Conservation (phyloP, 2,888 invertebrate genomes). For the Saturnia pavonia region DNA sequence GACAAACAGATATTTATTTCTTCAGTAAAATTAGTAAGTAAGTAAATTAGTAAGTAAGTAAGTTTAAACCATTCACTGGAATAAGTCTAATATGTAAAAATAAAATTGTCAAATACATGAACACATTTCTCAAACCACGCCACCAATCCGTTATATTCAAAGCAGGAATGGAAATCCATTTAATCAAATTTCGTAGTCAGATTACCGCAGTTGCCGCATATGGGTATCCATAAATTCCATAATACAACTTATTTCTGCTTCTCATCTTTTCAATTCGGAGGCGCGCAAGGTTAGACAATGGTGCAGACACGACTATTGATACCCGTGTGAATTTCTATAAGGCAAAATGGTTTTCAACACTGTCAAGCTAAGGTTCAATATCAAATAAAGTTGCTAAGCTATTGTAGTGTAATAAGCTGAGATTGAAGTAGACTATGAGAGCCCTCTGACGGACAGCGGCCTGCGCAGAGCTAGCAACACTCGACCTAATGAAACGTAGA, state of each 20-base stretch:
- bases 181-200: conserved; percentile 19
- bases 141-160: neutral
- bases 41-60: no score
- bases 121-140: neutral
- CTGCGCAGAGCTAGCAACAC: conserved; percentile 47
- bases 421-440: conserved; percentile 57
- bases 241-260: conserved; percentile 41
- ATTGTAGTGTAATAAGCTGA: conserved; percentile 50
- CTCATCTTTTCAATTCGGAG: conserved; percentile 53
- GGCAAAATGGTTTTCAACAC: conserved; percentile 29
- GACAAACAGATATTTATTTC: neutral
- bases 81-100: neutral
- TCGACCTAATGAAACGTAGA: conserved; percentile 68
- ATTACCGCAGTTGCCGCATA: conserved; percentile 29
- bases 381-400: conserved; percentile 32
- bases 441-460: conserved; percentile 61
- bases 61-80: no score
- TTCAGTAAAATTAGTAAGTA: neutral
- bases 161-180: neutral
- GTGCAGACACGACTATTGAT: conserved; percentile 50
- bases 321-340: conserved; percentile 24
- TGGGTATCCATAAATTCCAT: conserved; percentile 8
- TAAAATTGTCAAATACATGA: neutral
- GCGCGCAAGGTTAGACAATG: conserved; percentile 51
- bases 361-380: conserved; percentile 36